These are phyloP conservation scores for Paraplagusia blochii DNA, from an alignment of 2,113 vertebrate species.

Conservation along the genomic window DNA sequence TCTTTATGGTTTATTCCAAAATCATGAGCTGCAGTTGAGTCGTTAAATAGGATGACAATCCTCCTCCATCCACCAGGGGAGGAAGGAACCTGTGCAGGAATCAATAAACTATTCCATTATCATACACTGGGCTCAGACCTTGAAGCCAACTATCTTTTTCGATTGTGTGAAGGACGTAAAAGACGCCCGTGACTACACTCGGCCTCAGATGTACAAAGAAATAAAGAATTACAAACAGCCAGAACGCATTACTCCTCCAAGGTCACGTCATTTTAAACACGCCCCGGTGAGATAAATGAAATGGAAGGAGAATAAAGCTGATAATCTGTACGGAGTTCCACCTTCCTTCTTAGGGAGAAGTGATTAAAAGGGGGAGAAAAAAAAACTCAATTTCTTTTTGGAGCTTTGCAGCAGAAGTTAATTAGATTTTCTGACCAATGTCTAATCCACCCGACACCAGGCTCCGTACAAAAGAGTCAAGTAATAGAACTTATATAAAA, in stretches of 20 bases:
- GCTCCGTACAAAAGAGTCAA: too few species aligned
- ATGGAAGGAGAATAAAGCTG: neutral
- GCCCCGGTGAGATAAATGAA: neutral
- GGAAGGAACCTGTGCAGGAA: too few species aligned
- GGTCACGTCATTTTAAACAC: neutral
- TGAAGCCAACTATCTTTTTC: constrained; percentile 24
- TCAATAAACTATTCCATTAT: constrained; percentile 51
- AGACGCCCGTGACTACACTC: neutral
- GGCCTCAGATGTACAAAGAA: neutral
- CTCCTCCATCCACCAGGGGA: constrained; percentile 11
- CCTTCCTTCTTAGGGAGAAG: neutral
- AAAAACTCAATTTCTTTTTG: too few species aligned
- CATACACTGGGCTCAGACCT: constrained; percentile 28
- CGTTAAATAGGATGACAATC: constrained; percentile 2
- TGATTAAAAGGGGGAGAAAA: too few species aligned
- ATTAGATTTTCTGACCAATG: too few species aligned
- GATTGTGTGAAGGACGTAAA: constrained; percentile 17
- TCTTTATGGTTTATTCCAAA: constrained; percentile 1
- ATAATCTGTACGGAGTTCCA: neutral
- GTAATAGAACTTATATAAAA: too few species aligned
- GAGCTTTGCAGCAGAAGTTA: too few species aligned
- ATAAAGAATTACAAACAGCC: neutral
- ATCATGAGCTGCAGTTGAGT: neutral
- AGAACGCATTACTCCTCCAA: neutral
- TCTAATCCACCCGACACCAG: too few species aligned